Evolutionary conservation across 2,113 vertebrate species (phyloP).

Genomic region (Lophius piscatorius): DNA sequence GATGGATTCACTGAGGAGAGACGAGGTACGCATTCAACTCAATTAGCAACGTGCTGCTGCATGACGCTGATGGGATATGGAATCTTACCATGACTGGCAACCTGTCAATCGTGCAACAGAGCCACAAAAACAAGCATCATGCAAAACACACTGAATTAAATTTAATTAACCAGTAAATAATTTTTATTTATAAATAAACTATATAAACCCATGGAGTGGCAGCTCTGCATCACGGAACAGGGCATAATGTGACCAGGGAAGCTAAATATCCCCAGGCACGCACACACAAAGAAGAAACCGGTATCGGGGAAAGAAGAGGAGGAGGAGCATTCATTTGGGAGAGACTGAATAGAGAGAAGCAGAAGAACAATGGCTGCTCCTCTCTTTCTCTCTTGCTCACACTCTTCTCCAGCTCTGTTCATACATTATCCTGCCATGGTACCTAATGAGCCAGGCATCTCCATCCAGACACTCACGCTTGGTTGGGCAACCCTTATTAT

Average conservation of each 20-base stretch:
- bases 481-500: conserved; percentile 76
- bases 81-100: conserved; percentile 78
- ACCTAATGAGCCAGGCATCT: conserved; percentile 80
- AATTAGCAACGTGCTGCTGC: conserved; percentile 77
- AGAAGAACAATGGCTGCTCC: conserved; percentile 69
- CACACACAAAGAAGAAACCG: conserved; percentile 46
- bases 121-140: conserved; percentile 64
- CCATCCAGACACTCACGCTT: conserved; percentile 73
- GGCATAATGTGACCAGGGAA: conserved; percentile 68
- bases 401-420: conserved; percentile 60
- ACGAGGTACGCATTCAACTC: conserved; percentile 75
- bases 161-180: conserved; percentile 74
- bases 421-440: conserved; percentile 79
- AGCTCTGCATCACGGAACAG: conserved; percentile 63
- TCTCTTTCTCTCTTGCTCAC: conserved; percentile 49
- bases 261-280: conserved; percentile 55
- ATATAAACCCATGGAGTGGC: conserved; percentile 57
- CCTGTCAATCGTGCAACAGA: conserved; percentile 75
- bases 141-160: conserved; percentile 61
- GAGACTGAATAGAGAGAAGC: conserved; percentile 39
- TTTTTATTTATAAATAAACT: conserved; percentile 71
- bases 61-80: conserved; percentile 73
- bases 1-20: conserved; percentile 77
- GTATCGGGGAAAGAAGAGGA: conserved; percentile 33
- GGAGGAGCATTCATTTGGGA: conserved; percentile 30